Evolutionary conservation across 2,113 vertebrate species (phyloP), one percentile per base, ranked within the genome.

Genomic region (Nothobranchius kuhntae): DNA sequence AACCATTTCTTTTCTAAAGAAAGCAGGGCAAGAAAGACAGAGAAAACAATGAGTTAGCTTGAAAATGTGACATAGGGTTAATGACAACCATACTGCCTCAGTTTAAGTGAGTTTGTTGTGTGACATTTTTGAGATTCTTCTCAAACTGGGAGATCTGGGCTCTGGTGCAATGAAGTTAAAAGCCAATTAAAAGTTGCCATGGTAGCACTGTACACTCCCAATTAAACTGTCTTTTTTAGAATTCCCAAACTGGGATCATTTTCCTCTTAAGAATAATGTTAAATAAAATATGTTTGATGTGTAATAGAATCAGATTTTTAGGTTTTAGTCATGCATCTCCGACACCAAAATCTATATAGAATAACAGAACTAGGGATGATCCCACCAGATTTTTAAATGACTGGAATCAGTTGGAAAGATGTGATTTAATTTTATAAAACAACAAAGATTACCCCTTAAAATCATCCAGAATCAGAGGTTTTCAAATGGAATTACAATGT

Each of bases 1-100:
- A 97, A 99, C 98, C 97, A 98, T 98, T 98, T 98, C 98, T 98
- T 99, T 98, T 99, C 98, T 98, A 94, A 73, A 71, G 70, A 56
- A 67, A 69, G 76, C 59, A 86, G 46, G 46, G 47, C n/a, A 13
- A 66, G 67, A 83, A 62, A 67, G 58, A 64, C 51, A 65, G 65
- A 30, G 7, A 9, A 76, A 44, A 69, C 45, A 48, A 26, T 4
- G 35, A 44, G 72, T 86, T 80, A 78, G 82, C 67, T 53, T 64
- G 35, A 53, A 46, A 66, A 57, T 45, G 46, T 13, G 24, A 44
- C 35, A 40, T 21, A 13, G 36, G 2, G 24, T 45, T 13, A 68
- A 46, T 68, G 35, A 65, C 53, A 86, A 83, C 77, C 78, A 74
- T 50, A 68, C 24, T 58, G 80, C 83, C 83, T 87, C 81, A 87